Evolutionary conservation across 2,797 vertebrate species (phyloP).

Genomic region (Lateolabrax maculatus): DNA sequence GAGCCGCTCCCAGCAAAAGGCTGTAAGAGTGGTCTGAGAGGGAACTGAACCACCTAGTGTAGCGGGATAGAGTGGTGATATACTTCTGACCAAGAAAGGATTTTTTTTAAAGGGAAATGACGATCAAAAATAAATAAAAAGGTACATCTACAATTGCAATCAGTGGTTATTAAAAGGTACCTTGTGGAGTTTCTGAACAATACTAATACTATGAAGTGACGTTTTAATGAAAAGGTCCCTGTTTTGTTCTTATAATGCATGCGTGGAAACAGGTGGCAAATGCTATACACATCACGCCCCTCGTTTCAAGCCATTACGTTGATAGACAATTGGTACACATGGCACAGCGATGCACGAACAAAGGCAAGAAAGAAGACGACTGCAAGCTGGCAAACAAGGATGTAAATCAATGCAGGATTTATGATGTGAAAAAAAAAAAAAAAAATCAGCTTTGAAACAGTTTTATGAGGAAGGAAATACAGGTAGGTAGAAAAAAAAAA

Average conservation of each 20-base stretch:
- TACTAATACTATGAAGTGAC: neutral
- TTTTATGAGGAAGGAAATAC: neutral
- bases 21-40: constrained; percentile 44
- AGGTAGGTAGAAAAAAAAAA: no score
- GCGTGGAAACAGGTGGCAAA: neutral
- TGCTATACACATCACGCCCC: neutral
- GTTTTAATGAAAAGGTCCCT: neutral
- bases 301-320: neutral
- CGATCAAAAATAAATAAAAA: constrained; percentile 3
- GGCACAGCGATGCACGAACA: neutral
- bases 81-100: constrained; percentile 18
- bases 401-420: neutral
- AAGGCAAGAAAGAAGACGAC: neutral
- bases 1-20: constrained; percentile 63
- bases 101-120: neutral
- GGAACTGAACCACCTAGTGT: constrained; percentile 37
- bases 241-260: neutral
- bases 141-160: neutral
- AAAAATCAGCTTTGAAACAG: neutral
- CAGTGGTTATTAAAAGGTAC: neutral
- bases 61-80: constrained; percentile 2
- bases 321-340: no score
- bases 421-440: no score
- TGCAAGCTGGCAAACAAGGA: neutral
- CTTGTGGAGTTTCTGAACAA: neutral